A percentile compares a stretch with the other conserved stretches of the same genome.
Conservation (phyloP, 2,888 invertebrate genomes). For the Callyntrura sp. region DNA sequence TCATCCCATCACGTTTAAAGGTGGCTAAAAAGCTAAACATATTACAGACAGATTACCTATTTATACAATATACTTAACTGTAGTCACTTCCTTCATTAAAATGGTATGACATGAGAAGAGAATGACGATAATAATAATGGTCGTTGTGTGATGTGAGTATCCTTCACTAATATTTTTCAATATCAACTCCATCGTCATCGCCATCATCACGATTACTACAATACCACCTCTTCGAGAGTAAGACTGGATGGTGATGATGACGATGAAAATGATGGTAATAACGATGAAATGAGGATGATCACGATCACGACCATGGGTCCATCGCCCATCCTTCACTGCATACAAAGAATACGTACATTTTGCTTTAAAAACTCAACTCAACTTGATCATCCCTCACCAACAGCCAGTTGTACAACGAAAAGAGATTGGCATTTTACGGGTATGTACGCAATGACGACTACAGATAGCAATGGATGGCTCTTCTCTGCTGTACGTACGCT, state of each 20-base stretch:
- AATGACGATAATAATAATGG: constrained; percentile 16
- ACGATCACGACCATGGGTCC: not conserved
- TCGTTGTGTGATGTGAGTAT: constrained; percentile 37
- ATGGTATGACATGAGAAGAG: constrained; percentile 26
- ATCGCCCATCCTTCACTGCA: constrained; percentile 65
- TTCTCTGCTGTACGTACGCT: not conserved
- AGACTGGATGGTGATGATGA: not conserved
- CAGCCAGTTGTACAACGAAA: no score
- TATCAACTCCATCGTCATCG: constrained; percentile 43
- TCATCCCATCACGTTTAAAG: constrained; percentile 19
- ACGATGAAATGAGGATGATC: constrained; percentile 5
- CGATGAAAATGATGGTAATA: not conserved
- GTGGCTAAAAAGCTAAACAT: constrained; percentile 7
- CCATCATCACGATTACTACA: not conserved
- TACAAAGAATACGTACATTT: not conserved
- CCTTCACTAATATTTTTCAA: constrained; percentile 54
- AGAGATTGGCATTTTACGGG: not conserved
- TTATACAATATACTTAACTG: not conserved
- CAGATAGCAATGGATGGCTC: constrained; percentile 2
- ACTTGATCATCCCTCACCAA: not conserved
- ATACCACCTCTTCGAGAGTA: not conserved
- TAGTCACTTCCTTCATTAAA: not conserved
- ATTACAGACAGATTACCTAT: not conserved
- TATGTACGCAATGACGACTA: not conserved
- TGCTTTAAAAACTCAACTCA: constrained; percentile 10